These are phyloP conservation scores for Dromiciops gliroides DNA, from an alignment of 2,113 vertebrate species.

Conservation along the genomic window DNA sequence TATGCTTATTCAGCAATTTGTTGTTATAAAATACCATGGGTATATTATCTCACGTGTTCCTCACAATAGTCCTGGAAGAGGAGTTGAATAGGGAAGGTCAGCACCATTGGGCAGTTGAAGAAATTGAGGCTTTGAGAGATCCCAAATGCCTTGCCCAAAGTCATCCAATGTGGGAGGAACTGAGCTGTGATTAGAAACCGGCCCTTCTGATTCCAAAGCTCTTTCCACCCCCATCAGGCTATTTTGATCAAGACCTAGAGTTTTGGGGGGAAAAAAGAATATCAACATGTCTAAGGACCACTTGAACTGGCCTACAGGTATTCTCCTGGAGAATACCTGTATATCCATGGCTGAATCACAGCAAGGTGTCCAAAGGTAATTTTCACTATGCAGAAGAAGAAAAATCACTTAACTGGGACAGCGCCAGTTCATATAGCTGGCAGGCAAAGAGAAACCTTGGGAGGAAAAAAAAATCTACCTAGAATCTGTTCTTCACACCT, in stretches of 20 bases:
- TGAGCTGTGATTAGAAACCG: background rate
- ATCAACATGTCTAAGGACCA: background rate
- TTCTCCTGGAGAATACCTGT: background rate
- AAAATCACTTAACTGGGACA: background rate
- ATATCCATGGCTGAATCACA: background rate
- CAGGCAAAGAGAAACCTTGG: background rate
- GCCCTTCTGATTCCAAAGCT: background rate
- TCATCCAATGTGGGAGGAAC: background rate
- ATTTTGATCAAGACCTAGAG: background rate
- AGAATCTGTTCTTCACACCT: background rate
- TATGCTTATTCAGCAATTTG: background rate
- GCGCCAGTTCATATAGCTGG: background rate
- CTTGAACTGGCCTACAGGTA: background rate
- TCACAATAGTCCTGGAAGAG: background rate
- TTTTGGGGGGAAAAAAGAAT: background rate
- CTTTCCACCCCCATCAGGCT: background rate
- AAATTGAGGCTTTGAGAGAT: background rate
- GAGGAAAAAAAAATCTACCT: background rate
- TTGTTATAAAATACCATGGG: background rate
- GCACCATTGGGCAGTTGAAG: background rate
- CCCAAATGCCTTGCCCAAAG: background rate
- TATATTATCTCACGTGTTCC: background rate
- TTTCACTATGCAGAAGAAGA: background rate
- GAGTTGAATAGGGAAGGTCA: background rate
- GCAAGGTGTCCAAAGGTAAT: background rate